These are phyloP conservation scores for Sinelater perroti DNA, from an alignment of 2,888 invertebrate genomes.

Conservation along the genomic window DNA sequence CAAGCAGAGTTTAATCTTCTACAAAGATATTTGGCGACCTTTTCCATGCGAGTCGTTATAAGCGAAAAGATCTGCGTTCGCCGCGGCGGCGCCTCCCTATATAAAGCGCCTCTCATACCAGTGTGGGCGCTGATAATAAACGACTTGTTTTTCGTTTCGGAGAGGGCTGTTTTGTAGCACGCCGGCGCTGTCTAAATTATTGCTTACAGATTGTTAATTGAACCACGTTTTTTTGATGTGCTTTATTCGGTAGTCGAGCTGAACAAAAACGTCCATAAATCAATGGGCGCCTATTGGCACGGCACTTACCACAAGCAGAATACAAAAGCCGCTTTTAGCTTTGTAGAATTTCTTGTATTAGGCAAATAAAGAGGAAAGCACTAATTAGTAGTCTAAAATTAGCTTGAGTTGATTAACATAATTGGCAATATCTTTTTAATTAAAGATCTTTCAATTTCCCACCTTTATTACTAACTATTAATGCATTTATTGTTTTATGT, in stretches of 20 bases:
- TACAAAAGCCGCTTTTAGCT: constrained; percentile 17
- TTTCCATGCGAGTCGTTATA: constrained; percentile 1
- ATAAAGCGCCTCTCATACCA: constrained; percentile 16
- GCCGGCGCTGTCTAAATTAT: constrained; percentile 3
- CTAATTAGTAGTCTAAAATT: too few relatives aligned
- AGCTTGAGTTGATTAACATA: too few relatives aligned
- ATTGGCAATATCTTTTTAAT: too few relatives aligned
- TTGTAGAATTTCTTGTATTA: too few relatives aligned
- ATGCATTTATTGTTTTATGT: too few relatives aligned
- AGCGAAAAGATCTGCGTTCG: constrained; percentile 9
- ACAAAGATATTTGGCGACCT: constrained; percentile 3
- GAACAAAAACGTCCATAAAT: constrained; percentile 19
- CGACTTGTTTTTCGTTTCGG: constrained; percentile 14
- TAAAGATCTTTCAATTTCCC: too few relatives aligned
- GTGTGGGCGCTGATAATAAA: constrained; percentile 5
- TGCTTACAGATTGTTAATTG: constrained; percentile 8
- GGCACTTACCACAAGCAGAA: constrained; percentile 2
- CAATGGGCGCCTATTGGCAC: constrained; percentile 9
- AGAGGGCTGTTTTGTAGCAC: background rate
- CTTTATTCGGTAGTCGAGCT: constrained; percentile 6
- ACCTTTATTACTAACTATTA: too few relatives aligned
- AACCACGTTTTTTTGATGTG: constrained; percentile 15
- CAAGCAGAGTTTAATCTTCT: constrained; percentile 8
- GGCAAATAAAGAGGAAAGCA: too few relatives aligned
- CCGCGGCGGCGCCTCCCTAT: constrained; percentile 3